Percentiles rank a stretch among this genome's conserved stretches.
phyloP scores from a whole-genome alignment of 92 coral and sea anemone genomes.

The Phenganax stokvisi region DNA sequence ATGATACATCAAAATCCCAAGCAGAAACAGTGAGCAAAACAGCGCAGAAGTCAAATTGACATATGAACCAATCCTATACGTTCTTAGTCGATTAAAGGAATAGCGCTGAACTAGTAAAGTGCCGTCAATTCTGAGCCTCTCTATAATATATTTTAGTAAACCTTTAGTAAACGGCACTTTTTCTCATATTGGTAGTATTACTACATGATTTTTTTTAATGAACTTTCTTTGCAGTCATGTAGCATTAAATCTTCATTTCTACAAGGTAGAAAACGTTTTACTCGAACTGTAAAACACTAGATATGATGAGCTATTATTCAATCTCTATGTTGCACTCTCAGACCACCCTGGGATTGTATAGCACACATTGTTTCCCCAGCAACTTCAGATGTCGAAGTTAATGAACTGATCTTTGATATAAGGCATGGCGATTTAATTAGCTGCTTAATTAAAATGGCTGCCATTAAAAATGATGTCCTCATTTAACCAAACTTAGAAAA shows the following conservation, averaged over 20 bases:
- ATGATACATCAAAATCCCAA: background rate
- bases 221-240: too few species aligned
- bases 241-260: too few species aligned
- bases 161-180: too few species aligned
- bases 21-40: too few species aligned
- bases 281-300: background rate
- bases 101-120: too few species aligned
- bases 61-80: too few species aligned
- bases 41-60: too few species aligned
- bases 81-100: too few species aligned
- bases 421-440: constrained; percentile 16
- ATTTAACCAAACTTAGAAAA: constrained; percentile 14
- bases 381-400: background rate
- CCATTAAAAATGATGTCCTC: background rate
- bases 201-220: too few species aligned
- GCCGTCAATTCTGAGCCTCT: too few species aligned
- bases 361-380: constrained; percentile 31
- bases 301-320: background rate
- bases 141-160: too few species aligned
- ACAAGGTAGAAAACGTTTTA: background rate
- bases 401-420: constrained; percentile 14
- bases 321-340: background rate
- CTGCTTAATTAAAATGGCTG: constrained; percentile 8
- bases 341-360: constrained; percentile 4
- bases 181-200: too few species aligned